Evolutionary conservation across 2,797 vertebrate species (phyloP), one percentile per base, ranked within the genome.

Genomic region (Anisognathus igniventris): DNA sequence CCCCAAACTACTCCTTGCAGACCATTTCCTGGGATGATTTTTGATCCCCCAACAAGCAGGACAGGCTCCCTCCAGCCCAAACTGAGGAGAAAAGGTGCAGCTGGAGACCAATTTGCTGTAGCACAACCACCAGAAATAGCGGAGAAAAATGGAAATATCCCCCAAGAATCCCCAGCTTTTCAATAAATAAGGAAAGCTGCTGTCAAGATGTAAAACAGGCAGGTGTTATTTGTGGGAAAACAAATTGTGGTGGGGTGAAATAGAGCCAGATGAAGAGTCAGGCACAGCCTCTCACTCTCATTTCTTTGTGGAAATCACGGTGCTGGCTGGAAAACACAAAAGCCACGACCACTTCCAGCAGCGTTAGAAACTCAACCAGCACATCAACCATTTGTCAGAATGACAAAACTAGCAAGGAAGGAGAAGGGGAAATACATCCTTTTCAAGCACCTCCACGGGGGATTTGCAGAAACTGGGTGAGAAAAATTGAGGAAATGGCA

Each of bases 101-200:
- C 85, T 74, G 70, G 89, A 93, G 85, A 90, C 48, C 75, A 57
- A 48, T 80, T 78, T 80, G 75, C 72, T 61, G 57, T 1, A 74
- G 31, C 0, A 0, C 17, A 24, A 44, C 35, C 0, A 1, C 21
- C 51, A 75, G 77, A 81, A 70, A 66, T 1, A 84, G 66, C 1
- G 0, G 66, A 84, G 70, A 72, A 73, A 94, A 88, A 91, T 42
- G 21, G 66, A 57, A 78, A 88, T 72, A 62, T 12, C 88, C 71
- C 42, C 39, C 30, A 82, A 73, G 53, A 94, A 90, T 25, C 40
- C 54, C 23, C 50, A n/a, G 27, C 33, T 37, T 83, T 92, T 73
- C 88, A 60, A 76, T 82, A 93, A 92, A 76, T 44, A 87, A 73
- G 23, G 53, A 45, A 86, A 73, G 82, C 66, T 87, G 57, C 51